Percentiles rank a stretch among this genome's conserved stretches.
phyloP scores from a whole-genome alignment of 2,113 vertebrate genomes.

The Poeciliopsis turrubarensis region DNA sequence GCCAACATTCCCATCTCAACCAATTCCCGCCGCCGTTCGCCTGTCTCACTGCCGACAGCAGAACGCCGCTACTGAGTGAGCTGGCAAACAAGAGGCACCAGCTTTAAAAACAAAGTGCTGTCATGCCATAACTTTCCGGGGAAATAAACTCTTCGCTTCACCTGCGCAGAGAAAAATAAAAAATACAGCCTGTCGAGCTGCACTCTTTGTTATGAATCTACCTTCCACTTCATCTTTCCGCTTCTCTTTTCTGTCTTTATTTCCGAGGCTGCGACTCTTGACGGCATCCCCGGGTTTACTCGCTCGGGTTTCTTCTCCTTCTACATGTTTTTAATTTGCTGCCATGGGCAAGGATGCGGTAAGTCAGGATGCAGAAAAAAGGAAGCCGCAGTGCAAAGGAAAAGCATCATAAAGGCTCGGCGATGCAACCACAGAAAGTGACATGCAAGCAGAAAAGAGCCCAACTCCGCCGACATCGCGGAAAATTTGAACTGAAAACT shows the following conservation, averaged over 20 bases:
- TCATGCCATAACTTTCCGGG: constrained; percentile 56
- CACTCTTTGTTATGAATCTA: constrained; percentile 2
- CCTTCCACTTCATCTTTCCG: neutral
- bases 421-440: neutral
- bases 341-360: constrained; percentile 31
- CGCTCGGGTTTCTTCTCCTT: constrained; percentile 4
- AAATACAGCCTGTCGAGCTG: constrained; percentile 14
- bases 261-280: constrained; percentile 3
- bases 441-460: neutral
- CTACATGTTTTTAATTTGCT: constrained; percentile 4
- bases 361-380: constrained; percentile 40
- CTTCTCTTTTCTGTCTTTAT: constrained; percentile 20
- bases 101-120: constrained; percentile 50
- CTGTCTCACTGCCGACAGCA: constrained; percentile 34
- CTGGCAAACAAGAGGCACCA: constrained; percentile 40
- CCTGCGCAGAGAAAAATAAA: neutral
- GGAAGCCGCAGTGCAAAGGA: constrained; percentile 23
- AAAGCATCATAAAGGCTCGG: neutral
- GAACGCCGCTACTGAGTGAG: constrained; percentile 5
- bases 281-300: constrained; percentile 23
- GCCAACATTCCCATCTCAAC: constrained; percentile 3
- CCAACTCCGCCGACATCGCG: neutral
- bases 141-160: constrained; percentile 59
- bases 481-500: neutral
- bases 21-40: constrained; percentile 1